Evolutionary conservation across 2,888 invertebrate species (phyloP).

Genomic region (Trissolcus japonicus): DNA sequence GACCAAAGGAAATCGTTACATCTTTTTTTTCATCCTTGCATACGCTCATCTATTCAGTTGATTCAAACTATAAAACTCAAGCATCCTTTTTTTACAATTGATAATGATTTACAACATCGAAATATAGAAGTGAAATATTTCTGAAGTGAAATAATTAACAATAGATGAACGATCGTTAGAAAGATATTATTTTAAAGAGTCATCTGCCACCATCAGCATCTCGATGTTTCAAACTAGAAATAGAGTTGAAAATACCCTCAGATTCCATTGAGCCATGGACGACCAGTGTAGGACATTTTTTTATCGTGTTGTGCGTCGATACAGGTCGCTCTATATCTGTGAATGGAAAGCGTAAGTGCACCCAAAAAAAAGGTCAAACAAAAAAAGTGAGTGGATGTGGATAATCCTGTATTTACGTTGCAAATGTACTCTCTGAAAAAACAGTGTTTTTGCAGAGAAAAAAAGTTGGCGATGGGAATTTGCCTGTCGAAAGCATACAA

Average conservation of each 20-base stretch:
- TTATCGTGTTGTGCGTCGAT: constrained; percentile 61
- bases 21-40: constrained; percentile 8
- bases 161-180: constrained; percentile 3
- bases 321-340: constrained; percentile 68
- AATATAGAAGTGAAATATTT: background rate
- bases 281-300: constrained; percentile 59
- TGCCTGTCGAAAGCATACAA: constrained; percentile 57
- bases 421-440: constrained; percentile 35
- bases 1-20: constrained; percentile 64
- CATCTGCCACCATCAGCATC: constrained; percentile 32
- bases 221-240: constrained; percentile 23
- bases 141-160: background rate
- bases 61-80: background rate
- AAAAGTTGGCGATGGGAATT: constrained; percentile 69
- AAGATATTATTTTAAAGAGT: constrained; percentile 15
- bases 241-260: constrained; percentile 60
- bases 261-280: constrained; percentile 60
- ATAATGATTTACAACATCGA: too few species aligned
- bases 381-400: constrained; percentile 74
- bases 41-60: too few species aligned
- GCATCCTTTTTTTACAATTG: too few species aligned
- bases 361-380: constrained; percentile 65
- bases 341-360: constrained; percentile 56
- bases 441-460: constrained; percentile 57
- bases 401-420: constrained; percentile 65